Percentiles rank a stretch among this genome's conserved stretches.
Evolutionary conservation across 2,797 vertebrate genomes (phyloP).

Genomic region (Toxotes lorentzi): DNA sequence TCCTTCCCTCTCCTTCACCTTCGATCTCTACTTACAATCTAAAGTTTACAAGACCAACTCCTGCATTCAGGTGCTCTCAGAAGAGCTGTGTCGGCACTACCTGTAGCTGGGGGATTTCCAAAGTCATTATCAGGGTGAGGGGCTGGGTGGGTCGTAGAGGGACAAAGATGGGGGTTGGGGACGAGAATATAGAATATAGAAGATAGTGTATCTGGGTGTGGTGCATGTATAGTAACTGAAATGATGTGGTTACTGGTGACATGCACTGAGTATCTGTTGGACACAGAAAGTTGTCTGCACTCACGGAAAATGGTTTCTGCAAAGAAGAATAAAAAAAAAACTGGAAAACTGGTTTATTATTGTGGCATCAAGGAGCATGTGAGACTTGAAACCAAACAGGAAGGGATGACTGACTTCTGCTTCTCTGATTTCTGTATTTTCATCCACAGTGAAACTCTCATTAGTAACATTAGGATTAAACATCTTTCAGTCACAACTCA

Average conservation of each 20-base stretch:
- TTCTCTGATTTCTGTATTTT: neutral
- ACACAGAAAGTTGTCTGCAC: neutral
- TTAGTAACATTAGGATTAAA: neutral
- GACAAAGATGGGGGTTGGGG: neutral
- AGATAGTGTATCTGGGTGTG: neutral
- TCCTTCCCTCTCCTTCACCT: conserved; percentile 40
- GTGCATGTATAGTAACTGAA: conserved; percentile 13
- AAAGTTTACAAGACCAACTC: conserved; percentile 40
- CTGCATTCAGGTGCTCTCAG: conserved; percentile 31
- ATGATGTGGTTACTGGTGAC: neutral
- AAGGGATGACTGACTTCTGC: neutral
- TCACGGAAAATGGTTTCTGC: neutral
- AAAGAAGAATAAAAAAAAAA: no score
- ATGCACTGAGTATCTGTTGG: neutral
- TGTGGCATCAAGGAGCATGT: neutral
- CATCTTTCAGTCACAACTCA: neutral
- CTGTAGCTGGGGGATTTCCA: conserved; percentile 65
- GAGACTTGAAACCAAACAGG: neutral
- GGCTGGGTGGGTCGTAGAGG: neutral
- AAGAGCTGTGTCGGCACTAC: conserved; percentile 50
- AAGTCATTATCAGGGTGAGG: conserved; percentile 60
- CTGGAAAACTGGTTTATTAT: no score
- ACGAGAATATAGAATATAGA: neutral
- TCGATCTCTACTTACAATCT: conserved; percentile 45
- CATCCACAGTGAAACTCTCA: neutral